Base-by-base conservation (phyloP, 1,140 invertebrate species). In the Philotrypesis tridentata region DNA sequence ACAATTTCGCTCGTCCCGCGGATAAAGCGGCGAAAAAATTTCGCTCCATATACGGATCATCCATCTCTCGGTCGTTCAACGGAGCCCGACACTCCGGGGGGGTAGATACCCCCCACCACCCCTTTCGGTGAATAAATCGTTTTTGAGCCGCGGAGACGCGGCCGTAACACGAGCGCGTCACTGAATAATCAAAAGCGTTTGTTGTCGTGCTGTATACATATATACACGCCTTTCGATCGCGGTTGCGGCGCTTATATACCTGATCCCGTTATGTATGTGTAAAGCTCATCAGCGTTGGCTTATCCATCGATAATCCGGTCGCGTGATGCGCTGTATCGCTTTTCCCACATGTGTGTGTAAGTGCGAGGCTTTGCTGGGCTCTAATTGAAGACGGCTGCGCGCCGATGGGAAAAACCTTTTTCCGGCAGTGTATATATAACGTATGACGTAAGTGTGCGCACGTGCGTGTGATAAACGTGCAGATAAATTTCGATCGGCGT, bases 161-260 rank as follows among this genome's bases (percentile, higher is more conserved):
- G 9, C 27, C 27, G n/a, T 55, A 55, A 55, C 23, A 17, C 48
- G 55, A 65, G 9, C 40, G 43, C 37, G 12, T 48, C 71, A 14
- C 29, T 61, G 79, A 70, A 82, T 76, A 76, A 76, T 71, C 65
- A 76, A 76, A 71, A 40, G 73, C 17, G 48, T 76, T 76, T 71
- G 80, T 68, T 80, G 70, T 82, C 80, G 14, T 61, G 61, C 43
- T 60, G 25, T 31, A 14, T 74, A 31, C 48, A 29, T 74, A 25
- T 21, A 9, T 70, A n/a, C n/a, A n/a, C 21, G 21, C 31, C 68
- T 33, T 70, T n/a, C n/a, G n/a, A n/a, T n/a, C n/a, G n/a, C n/a
- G n/a, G n/a, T n/a, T n/a, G n/a, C n/a, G n/a, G n/a, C n/a, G n/a
- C n/a, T n/a, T n/a, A n/a, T n/a, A n/a, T n/a, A n/a, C n/a, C n/a